A percentile compares a stretch with the other conserved stretches of the same genome.
Conservation (phyloP, 2,888 invertebrate genomes). For the Dugesia japonica region DNA sequence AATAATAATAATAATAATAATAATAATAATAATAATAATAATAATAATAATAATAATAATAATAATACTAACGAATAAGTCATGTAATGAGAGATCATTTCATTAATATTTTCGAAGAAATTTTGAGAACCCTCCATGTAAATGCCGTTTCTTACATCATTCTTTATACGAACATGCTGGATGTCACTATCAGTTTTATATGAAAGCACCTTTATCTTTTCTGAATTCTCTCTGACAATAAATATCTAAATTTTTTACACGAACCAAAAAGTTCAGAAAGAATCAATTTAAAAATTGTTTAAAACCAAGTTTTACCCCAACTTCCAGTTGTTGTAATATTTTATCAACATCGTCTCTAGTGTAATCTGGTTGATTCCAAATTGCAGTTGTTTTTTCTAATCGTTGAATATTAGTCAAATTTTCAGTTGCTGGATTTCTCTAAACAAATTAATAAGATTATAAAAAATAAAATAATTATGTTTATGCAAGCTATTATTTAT, state of each 20-base stretch:
- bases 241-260: neutral
- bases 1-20: too few species aligned
- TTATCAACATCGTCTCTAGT: neutral
- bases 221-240: neutral
- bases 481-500: too few species aligned
- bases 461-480: too few species aligned
- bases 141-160: neutral
- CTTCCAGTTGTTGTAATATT: neutral
- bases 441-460: too few species aligned
- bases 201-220: neutral
- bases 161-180: neutral
- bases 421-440: neutral
- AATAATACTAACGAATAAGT: neutral
- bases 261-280: too few species aligned
- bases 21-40: too few species aligned
- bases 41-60: too few species aligned
- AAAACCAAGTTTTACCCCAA: neutral
- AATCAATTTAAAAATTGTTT: too few species aligned
- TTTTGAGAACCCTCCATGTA: neutral
- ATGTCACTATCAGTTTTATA: neutral
- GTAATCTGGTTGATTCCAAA: neutral
- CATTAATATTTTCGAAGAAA: neutral
- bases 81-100: slow-evolving; percentile 1
- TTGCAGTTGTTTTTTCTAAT: neutral
- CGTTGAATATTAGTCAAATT: neutral